phyloP scores from a whole-genome alignment of 2,888 invertebrate species.

The Xestia rhomboidea region DNA sequence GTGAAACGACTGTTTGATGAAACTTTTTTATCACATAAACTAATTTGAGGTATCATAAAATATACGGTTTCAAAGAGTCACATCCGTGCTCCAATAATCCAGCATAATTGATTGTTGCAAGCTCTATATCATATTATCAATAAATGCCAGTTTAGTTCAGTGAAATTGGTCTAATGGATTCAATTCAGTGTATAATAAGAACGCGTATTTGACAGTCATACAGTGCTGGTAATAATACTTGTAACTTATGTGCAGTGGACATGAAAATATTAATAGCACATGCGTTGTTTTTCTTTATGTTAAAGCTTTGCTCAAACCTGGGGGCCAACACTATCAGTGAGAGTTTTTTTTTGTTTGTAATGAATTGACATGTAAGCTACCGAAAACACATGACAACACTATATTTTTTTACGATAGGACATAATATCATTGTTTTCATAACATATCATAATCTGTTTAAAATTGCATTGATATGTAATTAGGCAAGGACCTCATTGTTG shows the following conservation, averaged over 20 bases:
- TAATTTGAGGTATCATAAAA: neutral
- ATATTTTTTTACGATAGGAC: no score
- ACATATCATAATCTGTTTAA: no score
- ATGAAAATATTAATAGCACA: conserved; percentile 16
- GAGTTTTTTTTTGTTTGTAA: neutral
- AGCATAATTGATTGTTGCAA: conserved; percentile 10
- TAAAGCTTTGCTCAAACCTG: neutral
- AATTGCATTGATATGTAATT: neutral
- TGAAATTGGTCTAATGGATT: conserved; percentile 37
- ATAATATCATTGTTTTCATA: no score
- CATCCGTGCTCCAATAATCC: conserved; percentile 5
- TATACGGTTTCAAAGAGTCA: neutral
- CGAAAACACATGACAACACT: neutral
- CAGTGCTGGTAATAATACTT: conserved; percentile 27
- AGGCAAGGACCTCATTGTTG: neutral
- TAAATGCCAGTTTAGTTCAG: conserved; percentile 37
- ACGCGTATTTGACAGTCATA: conserved; percentile 38
- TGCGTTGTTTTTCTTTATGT: neutral
- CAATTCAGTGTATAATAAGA: conserved; percentile 33
- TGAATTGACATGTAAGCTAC: neutral
- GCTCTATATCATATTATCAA: conserved; percentile 11
- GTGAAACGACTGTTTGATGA: neutral
- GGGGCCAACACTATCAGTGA: neutral
- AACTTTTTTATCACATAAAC: neutral
- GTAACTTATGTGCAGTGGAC: conserved; percentile 30